Evolutionary conservation across 2,888 invertebrate species (phyloP).

Genomic region (Ethmia dodecea): DNA sequence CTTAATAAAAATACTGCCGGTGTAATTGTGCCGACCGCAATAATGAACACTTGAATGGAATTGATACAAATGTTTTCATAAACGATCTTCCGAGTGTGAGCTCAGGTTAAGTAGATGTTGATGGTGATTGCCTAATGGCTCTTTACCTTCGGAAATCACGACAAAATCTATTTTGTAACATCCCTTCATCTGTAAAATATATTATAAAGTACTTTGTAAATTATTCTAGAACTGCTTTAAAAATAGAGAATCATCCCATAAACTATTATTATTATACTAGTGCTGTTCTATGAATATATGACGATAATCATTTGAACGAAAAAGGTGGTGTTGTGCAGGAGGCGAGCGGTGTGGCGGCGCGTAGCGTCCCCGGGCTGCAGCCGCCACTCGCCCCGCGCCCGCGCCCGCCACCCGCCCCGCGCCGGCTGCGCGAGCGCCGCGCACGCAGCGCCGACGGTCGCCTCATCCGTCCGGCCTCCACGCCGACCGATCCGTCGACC

Average conservation of each 20-base stretch:
- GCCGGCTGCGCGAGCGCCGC: constrained; percentile 29
- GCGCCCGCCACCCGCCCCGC: constrained; percentile 20
- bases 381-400: constrained; percentile 26
- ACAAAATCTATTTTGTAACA: no score
- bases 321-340: constrained; percentile 37
- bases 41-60: constrained; percentile 38
- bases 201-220: no score
- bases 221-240: no score
- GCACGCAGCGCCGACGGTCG: constrained; percentile 42
- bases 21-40: constrained; percentile 42
- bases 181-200: no score
- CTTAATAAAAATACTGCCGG: constrained; percentile 41
- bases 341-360: constrained; percentile 74
- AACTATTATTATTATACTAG: no score
- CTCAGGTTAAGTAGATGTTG: neutral
- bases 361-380: constrained; percentile 31
- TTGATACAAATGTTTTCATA: constrained; percentile 45
- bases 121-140: neutral
- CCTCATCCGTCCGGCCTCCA: constrained; percentile 40
- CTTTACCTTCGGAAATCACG: no score
- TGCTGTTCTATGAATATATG: no score
- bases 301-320: no score
- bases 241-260: no score
- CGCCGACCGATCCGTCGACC: constrained; percentile 53
- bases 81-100: constrained; percentile 20